Evolutionary conservation across 2,797 vertebrate genomes (phyloP), one percentile per base, ranked within the genome.

Genomic region (Anguilla obscura): DNA sequence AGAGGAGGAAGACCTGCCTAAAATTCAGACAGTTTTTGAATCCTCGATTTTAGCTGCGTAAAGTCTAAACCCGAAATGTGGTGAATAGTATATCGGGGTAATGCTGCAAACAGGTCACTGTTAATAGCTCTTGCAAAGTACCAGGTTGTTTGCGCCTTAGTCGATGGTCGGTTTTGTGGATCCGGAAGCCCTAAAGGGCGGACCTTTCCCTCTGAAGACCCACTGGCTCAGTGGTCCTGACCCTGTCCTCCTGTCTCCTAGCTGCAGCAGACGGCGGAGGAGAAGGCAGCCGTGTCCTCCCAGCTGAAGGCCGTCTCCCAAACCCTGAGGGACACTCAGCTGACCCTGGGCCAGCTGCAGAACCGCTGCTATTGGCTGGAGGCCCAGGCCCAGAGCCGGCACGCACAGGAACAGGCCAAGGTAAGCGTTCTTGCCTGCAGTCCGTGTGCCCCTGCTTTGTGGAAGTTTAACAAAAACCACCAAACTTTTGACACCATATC

Each of bases 231-330:
- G 40, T 50, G 63, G 74, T 79, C 48, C 66, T 54, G n/a, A 74
- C n/a, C 54, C 24, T n/a, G 3, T 84, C 10, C 21, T 40, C 21
- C 33, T 45, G 33, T 27, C 27, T 71, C 24, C 63, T 66, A 97
- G 97, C 90, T 96, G 76, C 94, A 97, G 92, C 97, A 97, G 92
- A 92, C 94, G 0, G 87, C 94, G 58, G 96, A 98, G 91, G 97
- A 98, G 93, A 98, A 97, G 87, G 91, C 90, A 6, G 88, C 93
- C 0, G 90, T 97, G 21, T 93, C 95, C 10, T 92, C 94, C 87
- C 97, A 98, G 91, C 87, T 98, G 87, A 97, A 96, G 89, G 88
- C 92, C 0, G 93, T 97, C 1, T 97, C 97, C 0, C 97, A 97
- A 88, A 95, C 95, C 5, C 93, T 98, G 63, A 95, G 95, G 89